Conservation (phyloP, 2,797 vertebrate species). For the Jordanella pulchra region DNA sequence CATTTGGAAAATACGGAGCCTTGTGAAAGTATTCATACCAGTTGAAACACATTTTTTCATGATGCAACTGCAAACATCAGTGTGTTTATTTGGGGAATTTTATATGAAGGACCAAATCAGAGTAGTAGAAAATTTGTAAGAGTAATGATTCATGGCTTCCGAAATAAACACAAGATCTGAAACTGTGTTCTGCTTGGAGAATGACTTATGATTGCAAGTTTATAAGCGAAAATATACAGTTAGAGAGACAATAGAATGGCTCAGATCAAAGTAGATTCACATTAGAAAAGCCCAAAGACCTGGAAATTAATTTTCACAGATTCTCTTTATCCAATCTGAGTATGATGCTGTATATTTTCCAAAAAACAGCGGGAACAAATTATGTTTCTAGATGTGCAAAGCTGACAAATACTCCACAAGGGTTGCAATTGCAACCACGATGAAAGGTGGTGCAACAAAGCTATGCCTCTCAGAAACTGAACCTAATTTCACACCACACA, state of each 20-base stretch:
- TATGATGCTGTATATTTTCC: not conserved
- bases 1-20: not conserved
- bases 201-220: not conserved
- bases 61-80: not conserved
- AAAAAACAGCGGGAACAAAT: not conserved
- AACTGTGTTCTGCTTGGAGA: not conserved
- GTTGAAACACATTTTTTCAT: not conserved
- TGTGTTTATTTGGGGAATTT: not conserved
- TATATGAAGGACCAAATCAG: not conserved
- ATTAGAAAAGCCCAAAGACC: not conserved
- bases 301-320: not conserved
- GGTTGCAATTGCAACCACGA: not conserved
- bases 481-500: not conserved
- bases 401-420: not conserved
- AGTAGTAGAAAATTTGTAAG: not conserved
- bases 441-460: not conserved
- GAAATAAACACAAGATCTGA: not conserved
- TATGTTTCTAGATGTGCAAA: not conserved
- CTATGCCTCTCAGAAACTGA: not conserved
- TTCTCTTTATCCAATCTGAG: not conserved
- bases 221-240: not conserved
- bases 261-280: not conserved
- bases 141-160: not conserved
- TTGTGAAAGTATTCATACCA: slow-evolving; percentile 5
- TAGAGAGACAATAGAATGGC: not conserved